These are phyloP conservation scores for Ictidomys tridecemlineatus DNA, from an alignment of 2,113 vertebrate genomes.

Conservation along the genomic window DNA sequence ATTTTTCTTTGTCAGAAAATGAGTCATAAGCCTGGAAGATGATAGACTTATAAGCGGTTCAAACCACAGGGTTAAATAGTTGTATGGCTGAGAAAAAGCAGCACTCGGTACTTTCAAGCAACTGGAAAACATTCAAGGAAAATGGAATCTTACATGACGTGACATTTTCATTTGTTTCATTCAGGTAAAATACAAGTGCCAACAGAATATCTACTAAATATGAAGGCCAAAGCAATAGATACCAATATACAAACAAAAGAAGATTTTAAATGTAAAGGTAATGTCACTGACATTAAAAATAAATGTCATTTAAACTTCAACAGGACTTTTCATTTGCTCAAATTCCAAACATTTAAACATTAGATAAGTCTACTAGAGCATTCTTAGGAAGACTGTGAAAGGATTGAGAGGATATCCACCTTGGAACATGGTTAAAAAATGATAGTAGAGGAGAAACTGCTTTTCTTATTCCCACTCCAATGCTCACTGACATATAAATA, in stretches of 20 bases:
- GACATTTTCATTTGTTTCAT: not conserved
- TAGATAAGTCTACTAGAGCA: not conserved
- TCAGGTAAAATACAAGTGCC: not conserved
- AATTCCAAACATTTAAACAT: slow-evolving; percentile 12
- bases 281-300: not conserved
- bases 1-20: slow-evolving; percentile 78
- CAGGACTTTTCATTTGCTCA: not conserved
- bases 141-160: slow-evolving; percentile 23
- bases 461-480: slow-evolving; percentile 4
- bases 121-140: slow-evolving; percentile 67
- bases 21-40: slow-evolving; percentile 70
- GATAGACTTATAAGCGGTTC: slow-evolving; percentile 43
- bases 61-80: slow-evolving; percentile 80
- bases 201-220: not conserved
- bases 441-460: not conserved
- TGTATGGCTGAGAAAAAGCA: slow-evolving; percentile 34
- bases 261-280: not conserved
- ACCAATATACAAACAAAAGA: slow-evolving; percentile 37
- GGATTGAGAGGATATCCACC: not conserved
- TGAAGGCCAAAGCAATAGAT: not conserved
- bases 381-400: not conserved
- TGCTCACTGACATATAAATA: not conserved
- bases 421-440: not conserved
- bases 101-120: slow-evolving; percentile 27
- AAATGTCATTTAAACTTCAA: slow-evolving; percentile 5